phyloP scores from a whole-genome alignment of 2,113 vertebrate genomes.

The Poeciliopsis occidentalis region DNA sequence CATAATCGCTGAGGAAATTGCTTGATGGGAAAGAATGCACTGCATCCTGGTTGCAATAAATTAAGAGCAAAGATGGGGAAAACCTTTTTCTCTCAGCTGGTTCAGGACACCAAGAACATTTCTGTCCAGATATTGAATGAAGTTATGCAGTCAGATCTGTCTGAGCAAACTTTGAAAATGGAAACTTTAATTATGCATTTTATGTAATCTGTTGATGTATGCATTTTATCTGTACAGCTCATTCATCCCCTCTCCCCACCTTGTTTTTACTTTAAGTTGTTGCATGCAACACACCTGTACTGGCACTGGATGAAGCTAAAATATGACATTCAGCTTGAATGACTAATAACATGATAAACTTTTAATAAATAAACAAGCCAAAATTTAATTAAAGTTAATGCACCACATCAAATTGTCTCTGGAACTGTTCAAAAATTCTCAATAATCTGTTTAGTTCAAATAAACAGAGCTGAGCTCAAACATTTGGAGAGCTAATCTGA shows the following conservation, averaged over 20 bases:
- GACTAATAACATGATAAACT: background rate
- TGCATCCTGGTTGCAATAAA: constrained; percentile 44
- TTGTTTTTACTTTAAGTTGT: background rate
- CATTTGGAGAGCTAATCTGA: constrained; percentile 62
- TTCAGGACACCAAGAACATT: constrained; percentile 21
- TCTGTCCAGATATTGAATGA: background rate
- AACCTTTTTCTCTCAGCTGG: constrained; percentile 26
- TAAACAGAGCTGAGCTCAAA: constrained; percentile 64
- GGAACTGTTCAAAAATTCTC: constrained; percentile 29
- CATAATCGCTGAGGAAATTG: constrained; percentile 47
- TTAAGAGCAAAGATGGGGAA: constrained; percentile 18
- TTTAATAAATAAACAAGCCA: background rate
- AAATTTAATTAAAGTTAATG: constrained; percentile 8
- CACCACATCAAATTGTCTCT: constrained; percentile 6
- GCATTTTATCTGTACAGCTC: background rate
- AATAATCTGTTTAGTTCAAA: constrained; percentile 54
- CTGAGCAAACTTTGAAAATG: background rate
- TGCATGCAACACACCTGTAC: background rate
- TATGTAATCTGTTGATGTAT: background rate
- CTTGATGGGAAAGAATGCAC: constrained; percentile 40
- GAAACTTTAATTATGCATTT: background rate
- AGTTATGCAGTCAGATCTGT: background rate
- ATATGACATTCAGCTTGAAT: background rate
- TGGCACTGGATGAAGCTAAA: background rate
- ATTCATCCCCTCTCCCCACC: too few species aligned